Conservation (phyloP, 2,888 invertebrate genomes). For the Phasia obesa region DNA sequence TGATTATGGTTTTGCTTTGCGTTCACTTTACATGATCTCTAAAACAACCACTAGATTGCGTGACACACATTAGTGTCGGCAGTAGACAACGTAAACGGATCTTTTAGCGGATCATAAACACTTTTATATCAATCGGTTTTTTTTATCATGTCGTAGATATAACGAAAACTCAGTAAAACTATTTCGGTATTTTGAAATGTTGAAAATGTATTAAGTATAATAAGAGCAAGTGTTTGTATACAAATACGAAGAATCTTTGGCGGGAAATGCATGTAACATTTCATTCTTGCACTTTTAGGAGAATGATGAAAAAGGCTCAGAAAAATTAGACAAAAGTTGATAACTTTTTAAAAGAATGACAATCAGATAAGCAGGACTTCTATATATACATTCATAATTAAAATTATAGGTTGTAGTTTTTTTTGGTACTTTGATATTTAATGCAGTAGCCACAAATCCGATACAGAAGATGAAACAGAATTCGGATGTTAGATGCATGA, state of each 20-base stretch:
- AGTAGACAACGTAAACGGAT: conserved; percentile 59
- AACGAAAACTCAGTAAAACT: not conserved
- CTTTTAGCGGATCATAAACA: conserved; percentile 57
- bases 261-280: not conserved
- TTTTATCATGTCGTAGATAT: not conserved
- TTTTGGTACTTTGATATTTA: too few species aligned
- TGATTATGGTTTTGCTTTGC: not conserved
- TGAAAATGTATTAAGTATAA: conserved; percentile 16
- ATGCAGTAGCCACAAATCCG: too few species aligned
- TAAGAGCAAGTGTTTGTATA: conserved; percentile 20
- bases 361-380: too few species aligned
- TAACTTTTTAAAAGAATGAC: too few species aligned
- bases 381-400: too few species aligned
- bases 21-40: conserved; percentile 39
- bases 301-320: too few species aligned
- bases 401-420: too few species aligned
- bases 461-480: too few species aligned
- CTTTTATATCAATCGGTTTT: not conserved
- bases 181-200: conserved; percentile 12
- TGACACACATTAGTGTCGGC: conserved; percentile 60
- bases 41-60: conserved; percentile 45
- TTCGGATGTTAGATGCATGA: too few species aligned
- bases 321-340: too few species aligned
- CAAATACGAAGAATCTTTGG: not conserved
- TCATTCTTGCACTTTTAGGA: too few species aligned